These are phyloP conservation scores for Phaetusa simplex DNA, from an alignment of 2,113 vertebrate genomes.

Conservation along the genomic window DNA sequence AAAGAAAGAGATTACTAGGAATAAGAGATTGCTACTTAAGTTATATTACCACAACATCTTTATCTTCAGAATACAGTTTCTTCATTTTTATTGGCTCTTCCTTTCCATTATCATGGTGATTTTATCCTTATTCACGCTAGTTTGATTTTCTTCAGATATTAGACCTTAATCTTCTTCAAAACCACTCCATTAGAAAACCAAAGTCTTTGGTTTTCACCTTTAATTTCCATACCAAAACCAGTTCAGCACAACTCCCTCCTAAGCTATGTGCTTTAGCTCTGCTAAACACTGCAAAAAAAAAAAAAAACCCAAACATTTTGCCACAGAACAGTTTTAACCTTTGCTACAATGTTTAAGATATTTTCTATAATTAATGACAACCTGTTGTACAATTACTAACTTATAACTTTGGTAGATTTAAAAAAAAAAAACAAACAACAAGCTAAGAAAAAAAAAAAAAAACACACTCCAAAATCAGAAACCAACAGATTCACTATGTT, in stretches of 20 bases:
- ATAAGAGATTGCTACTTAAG: background rate
- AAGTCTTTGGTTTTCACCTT: background rate
- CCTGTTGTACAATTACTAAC: background rate
- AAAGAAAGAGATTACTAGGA: background rate
- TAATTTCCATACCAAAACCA: background rate
- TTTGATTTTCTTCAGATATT: background rate
- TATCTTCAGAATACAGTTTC: background rate
- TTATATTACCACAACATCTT: background rate
- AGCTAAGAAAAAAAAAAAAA: too few relatives aligned
- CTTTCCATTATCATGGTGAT: background rate
- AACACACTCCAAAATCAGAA: background rate
- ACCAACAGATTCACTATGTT: background rate
- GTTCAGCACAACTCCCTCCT: background rate
- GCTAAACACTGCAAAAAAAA: background rate
- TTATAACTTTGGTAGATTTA: background rate
- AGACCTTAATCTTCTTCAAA: background rate
- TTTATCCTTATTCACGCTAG: background rate
- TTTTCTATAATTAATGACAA: background rate
- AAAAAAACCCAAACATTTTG: background rate
- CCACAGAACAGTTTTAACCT: background rate
- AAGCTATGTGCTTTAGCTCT: background rate
- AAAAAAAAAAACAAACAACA: background rate
- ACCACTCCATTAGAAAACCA: background rate
- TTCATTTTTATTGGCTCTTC: background rate
- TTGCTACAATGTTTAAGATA: background rate